Evolutionary conservation across 2,888 invertebrate genomes (phyloP).

Genomic region (Flexamia atlantica): DNA sequence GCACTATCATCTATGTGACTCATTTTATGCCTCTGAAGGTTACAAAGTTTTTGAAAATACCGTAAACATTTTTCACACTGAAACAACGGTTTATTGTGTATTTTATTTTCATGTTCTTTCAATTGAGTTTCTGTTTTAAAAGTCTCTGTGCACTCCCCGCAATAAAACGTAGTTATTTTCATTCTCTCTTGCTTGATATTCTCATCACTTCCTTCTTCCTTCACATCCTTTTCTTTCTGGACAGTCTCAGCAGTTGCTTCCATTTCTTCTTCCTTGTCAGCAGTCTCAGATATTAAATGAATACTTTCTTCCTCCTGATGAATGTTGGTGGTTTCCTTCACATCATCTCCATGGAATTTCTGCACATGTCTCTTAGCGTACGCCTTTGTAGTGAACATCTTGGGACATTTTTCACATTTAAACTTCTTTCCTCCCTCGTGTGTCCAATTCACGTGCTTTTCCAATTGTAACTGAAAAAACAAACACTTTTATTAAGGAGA

Average conservation of each 20-base stretch:
- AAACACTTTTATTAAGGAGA: background rate
- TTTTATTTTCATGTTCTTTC: slow-evolving; percentile 2
- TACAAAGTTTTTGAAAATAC: slow-evolving; percentile 40
- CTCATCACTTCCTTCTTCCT: background rate
- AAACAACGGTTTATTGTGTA: background rate
- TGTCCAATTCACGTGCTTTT: background rate
- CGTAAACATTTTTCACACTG: slow-evolving; percentile 44
- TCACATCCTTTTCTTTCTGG: background rate
- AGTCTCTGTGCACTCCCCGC: background rate
- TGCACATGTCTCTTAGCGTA: slow-evolving; percentile 34
- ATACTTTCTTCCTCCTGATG: background rate
- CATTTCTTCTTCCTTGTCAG: background rate
- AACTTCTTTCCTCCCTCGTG: slow-evolving; percentile 8
- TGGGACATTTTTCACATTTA: slow-evolving; percentile 7
- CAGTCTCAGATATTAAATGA: background rate
- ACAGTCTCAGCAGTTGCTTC: background rate
- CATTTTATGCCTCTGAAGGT: slow-evolving; percentile 27
- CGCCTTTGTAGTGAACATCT: slow-evolving; percentile 5
- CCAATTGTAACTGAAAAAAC: slow-evolving; percentile 3
- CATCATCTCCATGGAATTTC: background rate
- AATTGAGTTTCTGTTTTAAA: background rate
- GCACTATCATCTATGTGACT: background rate
- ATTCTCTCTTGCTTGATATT: background rate
- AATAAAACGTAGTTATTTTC: background rate
- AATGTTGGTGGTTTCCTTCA: background rate